phyloP scores from a whole-genome alignment of 2,888 invertebrate species.

The Callimorpha dominula region DNA sequence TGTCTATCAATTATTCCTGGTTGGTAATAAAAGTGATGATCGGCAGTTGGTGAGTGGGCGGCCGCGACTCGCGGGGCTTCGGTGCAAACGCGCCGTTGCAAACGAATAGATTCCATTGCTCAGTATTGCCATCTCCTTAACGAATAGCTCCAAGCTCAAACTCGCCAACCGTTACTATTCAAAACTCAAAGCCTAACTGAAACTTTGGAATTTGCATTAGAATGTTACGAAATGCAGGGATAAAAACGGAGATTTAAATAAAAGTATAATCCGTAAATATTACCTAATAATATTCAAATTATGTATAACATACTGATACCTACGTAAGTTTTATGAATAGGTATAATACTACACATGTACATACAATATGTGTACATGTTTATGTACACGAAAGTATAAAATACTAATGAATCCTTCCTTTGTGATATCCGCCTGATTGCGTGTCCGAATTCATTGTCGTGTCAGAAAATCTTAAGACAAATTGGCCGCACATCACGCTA shows the following conservation, averaged over 20 bases:
- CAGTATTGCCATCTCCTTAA: constrained; percentile 26
- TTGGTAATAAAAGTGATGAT: constrained; percentile 46
- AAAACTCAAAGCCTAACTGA: constrained; percentile 8
- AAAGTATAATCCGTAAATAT: too few relatives aligned
- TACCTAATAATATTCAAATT: too few relatives aligned
- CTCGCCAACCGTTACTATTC: constrained; percentile 16
- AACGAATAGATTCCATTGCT: constrained; percentile 34
- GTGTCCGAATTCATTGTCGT: constrained; percentile 55
- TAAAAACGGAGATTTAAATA: too few relatives aligned
- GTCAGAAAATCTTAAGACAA: constrained; percentile 64
- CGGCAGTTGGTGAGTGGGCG: constrained; percentile 34
- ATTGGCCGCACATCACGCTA: constrained; percentile 68
- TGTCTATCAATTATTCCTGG: constrained; percentile 46
- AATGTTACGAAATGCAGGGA: neutral
- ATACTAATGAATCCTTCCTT: constrained; percentile 32
- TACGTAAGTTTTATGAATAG: neutral
- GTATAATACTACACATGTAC: neutral
- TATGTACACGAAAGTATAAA: constrained; percentile 2
- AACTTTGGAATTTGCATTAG: neutral
- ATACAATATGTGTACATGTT: neutral
- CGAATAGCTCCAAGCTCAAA: constrained; percentile 5
- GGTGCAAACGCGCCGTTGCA: constrained; percentile 10
- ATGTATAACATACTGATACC: neutral
- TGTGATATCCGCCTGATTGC: constrained; percentile 43
- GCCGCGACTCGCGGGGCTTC: constrained; percentile 20